Conservation (phyloP, 2,888 invertebrate species). For the Cenopis cana region DNA sequence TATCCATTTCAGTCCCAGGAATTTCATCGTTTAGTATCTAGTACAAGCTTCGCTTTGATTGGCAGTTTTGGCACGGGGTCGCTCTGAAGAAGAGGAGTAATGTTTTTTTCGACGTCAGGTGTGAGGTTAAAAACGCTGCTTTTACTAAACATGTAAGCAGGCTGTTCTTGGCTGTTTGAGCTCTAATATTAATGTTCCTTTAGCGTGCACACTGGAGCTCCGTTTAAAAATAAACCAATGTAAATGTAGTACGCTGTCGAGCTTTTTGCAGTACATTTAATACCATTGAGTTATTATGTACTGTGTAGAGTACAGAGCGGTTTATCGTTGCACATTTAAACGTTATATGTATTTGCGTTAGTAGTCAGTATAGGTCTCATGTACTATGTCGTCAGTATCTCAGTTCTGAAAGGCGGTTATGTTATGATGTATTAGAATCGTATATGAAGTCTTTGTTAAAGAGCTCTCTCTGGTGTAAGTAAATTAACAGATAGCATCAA, state of each 20-base stretch:
- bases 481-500: too few relatives aligned
- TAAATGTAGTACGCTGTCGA: conserved; percentile 35
- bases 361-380: too few relatives aligned
- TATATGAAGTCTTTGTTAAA: too few relatives aligned
- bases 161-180: conserved; percentile 23
- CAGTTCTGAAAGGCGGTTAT: background rate
- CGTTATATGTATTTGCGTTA: background rate
- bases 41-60: too few relatives aligned
- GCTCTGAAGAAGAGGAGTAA: too few relatives aligned
- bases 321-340: conserved; percentile 20
- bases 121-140: conserved; percentile 10
- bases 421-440: too few relatives aligned
- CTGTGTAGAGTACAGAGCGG: conserved; percentile 27
- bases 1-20: too few relatives aligned
- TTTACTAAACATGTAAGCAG: conserved; percentile 5
- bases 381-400: too few relatives aligned
- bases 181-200: conserved; percentile 74
- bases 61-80: too few relatives aligned
- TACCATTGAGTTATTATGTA: conserved; percentile 32
- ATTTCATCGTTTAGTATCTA: too few relatives aligned
- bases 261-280: conserved; percentile 39
- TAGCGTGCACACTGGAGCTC: conserved; percentile 67
- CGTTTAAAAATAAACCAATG: conserved; percentile 44
- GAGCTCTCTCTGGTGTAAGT: too few relatives aligned
- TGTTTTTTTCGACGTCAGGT: too few relatives aligned